Conservation (phyloP, 1,140 invertebrate genomes). For the Euura lappo region DNA sequence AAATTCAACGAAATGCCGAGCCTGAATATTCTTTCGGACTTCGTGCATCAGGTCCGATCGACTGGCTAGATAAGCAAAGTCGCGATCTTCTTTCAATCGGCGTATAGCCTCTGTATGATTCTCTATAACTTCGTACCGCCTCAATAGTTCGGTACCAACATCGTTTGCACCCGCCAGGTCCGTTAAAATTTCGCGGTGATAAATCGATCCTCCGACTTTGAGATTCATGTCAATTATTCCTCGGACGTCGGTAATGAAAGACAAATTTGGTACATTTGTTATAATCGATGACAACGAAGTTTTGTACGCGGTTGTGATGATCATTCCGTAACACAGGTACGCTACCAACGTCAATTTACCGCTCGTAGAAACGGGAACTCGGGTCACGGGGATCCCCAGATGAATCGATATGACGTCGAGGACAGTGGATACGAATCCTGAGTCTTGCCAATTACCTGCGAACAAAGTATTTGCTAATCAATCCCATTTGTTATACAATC, state of each 20-base stretch:
- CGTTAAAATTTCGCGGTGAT: neutral
- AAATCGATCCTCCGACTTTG: neutral
- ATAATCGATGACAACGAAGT: neutral
- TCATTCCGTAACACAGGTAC: neutral
- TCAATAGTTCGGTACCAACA: neutral
- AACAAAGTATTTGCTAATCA: too few relatives aligned
- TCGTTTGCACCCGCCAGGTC: neutral
- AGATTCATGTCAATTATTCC: slow-evolving; percentile 1
- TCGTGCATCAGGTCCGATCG: too few relatives aligned
- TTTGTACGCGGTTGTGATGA: neutral
- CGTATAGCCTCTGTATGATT: too few relatives aligned
- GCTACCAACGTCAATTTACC: neutral
- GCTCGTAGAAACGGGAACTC: neutral
- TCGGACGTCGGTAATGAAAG: neutral
- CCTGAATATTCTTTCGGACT: too few relatives aligned
- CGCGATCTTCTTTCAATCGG: too few relatives aligned
- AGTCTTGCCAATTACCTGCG: neutral
- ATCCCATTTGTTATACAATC: too few relatives aligned
- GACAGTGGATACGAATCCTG: neutral
- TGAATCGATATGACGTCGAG: neutral
- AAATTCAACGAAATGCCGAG: too few relatives aligned
- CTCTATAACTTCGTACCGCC: neutral
- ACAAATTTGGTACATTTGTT: neutral
- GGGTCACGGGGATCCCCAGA: neutral
- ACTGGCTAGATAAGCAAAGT: too few relatives aligned